phyloP scores from a whole-genome alignment of 2,797 vertebrate species.

The Martes flavigula region DNA sequence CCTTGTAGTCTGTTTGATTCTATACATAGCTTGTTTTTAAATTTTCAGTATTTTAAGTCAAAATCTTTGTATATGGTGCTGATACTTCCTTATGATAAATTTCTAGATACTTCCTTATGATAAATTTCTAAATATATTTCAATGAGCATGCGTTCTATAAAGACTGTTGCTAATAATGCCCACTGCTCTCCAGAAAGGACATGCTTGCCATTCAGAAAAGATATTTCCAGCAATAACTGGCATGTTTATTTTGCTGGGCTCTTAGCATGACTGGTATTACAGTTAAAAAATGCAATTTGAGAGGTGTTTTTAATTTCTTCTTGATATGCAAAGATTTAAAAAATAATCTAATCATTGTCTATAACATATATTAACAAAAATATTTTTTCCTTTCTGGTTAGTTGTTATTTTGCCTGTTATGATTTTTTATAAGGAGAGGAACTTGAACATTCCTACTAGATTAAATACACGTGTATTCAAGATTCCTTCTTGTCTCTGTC shows the following conservation, averaged over 20 bases:
- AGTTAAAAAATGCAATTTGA: conserved; percentile 13
- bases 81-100: neutral
- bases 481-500: neutral
- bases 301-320: neutral
- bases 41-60: neutral
- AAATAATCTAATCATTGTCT: neutral
- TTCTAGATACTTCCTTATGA: neutral
- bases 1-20: neutral
- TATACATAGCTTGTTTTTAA: neutral
- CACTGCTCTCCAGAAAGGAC: neutral
- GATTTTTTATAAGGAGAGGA: neutral
- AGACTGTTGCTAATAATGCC: neutral
- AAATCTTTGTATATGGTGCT: neutral
- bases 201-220: neutral
- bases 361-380: neutral
- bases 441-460: neutral
- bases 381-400: neutral
- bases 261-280: neutral
- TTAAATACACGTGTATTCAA: neutral
- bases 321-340: neutral
- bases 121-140: neutral
- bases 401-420: neutral
- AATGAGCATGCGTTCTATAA: neutral
- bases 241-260: neutral
- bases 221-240: neutral